phyloP scores from a whole-genome alignment of 2,888 invertebrate species.

The Cataglyphis albicans region DNA sequence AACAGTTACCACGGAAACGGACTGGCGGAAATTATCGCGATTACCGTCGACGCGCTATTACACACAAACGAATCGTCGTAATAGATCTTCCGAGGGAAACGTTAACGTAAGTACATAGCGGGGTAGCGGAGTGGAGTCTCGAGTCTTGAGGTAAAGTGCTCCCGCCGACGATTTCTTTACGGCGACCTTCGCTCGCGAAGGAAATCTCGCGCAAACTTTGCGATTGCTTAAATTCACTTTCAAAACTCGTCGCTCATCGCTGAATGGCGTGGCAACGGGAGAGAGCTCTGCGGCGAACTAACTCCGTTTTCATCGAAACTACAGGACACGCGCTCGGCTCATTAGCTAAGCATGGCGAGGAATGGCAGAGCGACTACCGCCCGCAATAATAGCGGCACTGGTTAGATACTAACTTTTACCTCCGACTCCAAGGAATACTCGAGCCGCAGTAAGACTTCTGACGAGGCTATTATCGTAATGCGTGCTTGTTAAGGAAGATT shows the following conservation, averaged over 20 bases:
- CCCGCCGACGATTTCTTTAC: slow-evolving; percentile 40
- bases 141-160: slow-evolving; percentile 15
- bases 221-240: slow-evolving; percentile 68
- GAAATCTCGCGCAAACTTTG: slow-evolving; percentile 53
- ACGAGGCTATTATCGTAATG: slow-evolving; percentile 53
- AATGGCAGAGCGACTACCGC: slow-evolving; percentile 48
- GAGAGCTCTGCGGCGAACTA: slow-evolving; percentile 47
- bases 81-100: slow-evolving; percentile 17
- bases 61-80: slow-evolving; percentile 44
- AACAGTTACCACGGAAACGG: background rate
- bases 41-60: slow-evolving; percentile 17
- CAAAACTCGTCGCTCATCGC: slow-evolving; percentile 54
- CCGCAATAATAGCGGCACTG: slow-evolving; percentile 44
- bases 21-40: slow-evolving; percentile 27
- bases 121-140: background rate
- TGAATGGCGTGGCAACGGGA: slow-evolving; percentile 38
- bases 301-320: slow-evolving; percentile 73
- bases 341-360: slow-evolving; percentile 67
- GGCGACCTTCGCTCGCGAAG: slow-evolving; percentile 43
- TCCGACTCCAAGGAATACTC: slow-evolving; percentile 62
- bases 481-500: slow-evolving; percentile 51
- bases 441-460: slow-evolving; percentile 59
- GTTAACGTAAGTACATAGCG: slow-evolving; percentile 12
- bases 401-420: slow-evolving; percentile 66
- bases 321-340: slow-evolving; percentile 63